phyloP scores from a whole-genome alignment of 1,140 invertebrate species.

The Diachasma alloeum region DNA sequence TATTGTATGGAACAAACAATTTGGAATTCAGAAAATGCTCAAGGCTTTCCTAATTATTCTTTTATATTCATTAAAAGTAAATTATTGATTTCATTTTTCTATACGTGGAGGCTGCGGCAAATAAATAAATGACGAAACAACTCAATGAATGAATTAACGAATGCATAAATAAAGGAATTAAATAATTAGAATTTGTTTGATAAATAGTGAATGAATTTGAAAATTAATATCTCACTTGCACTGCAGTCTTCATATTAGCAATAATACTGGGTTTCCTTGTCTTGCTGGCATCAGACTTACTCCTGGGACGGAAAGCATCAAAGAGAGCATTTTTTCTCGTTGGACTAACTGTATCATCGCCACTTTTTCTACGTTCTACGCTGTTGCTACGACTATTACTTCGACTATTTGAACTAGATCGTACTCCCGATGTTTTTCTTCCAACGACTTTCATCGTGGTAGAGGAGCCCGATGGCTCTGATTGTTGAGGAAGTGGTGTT shows the following conservation, averaged over 20 bases:
- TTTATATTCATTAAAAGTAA: no score
- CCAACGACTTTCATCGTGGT: slow-evolving; percentile 44
- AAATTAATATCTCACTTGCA: slow-evolving; percentile 70
- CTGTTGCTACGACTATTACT: slow-evolving; percentile 70
- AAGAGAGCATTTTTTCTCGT: slow-evolving; percentile 79
- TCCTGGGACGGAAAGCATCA: slow-evolving; percentile 84
- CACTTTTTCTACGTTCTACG: slow-evolving; percentile 69
- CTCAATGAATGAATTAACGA: no score
- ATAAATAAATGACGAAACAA: no score
- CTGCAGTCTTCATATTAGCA: slow-evolving; percentile 79
- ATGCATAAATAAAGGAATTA: no score
- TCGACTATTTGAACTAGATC: slow-evolving; percentile 64
- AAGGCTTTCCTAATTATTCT: no score
- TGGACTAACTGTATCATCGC: slow-evolving; percentile 72
- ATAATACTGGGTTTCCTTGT: slow-evolving; percentile 76
- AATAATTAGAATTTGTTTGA: no score
- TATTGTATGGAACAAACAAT: no score
- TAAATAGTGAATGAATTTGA: background rate
- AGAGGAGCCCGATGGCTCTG: slow-evolving; percentile 46
- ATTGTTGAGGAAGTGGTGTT: slow-evolving; percentile 52
- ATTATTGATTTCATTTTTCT: no score
- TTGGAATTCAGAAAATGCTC: no score
- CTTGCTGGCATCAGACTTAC: slow-evolving; percentile 80
- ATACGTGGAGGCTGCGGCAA: no score
- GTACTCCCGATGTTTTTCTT: slow-evolving; percentile 55